phyloP scores from a whole-genome alignment of 1,140 invertebrate species.

The Luehdorfia chinensis region DNA sequence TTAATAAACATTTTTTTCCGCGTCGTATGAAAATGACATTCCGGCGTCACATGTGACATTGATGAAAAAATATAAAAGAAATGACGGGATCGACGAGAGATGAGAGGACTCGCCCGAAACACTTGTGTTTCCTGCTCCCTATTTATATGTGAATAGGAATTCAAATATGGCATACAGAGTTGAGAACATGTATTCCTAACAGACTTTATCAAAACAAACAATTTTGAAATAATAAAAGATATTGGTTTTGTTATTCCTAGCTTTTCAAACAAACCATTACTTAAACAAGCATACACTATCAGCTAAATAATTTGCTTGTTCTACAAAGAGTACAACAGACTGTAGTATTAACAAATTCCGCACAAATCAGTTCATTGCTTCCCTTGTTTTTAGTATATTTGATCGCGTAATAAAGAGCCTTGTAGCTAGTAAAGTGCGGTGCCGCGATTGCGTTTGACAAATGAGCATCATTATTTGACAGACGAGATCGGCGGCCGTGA shows the following conservation, averaged over 20 bases:
- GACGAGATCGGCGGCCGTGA: constrained; percentile 55
- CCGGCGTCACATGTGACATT: constrained; percentile 74
- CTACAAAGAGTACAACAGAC: no score
- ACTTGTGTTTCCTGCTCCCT: constrained; percentile 32
- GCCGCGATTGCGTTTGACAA: constrained; percentile 63
- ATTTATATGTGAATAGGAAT: constrained; percentile 20
- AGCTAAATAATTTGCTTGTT: no score
- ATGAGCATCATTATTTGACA: constrained; percentile 72
- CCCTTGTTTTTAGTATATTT: constrained; percentile 22
- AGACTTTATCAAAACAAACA: no score
- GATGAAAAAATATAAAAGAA: constrained; percentile 77
- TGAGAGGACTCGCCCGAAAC: constrained; percentile 23
- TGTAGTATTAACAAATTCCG: no score
- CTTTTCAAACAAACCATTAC: no score
- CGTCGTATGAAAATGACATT: constrained; percentile 74
- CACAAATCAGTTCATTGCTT: no score
- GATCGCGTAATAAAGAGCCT: constrained; percentile 22
- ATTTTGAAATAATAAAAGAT: no score
- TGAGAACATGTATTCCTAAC: not conserved
- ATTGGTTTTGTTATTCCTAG: constrained; percentile 5
- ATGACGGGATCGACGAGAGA: constrained; percentile 59
- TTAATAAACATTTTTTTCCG: constrained; percentile 72
- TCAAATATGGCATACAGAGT: not conserved
- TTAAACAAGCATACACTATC: no score
- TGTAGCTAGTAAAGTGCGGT: constrained; percentile 7